Conservation (phyloP, 2,888 invertebrate genomes). For the Epirrhoe alternata region DNA sequence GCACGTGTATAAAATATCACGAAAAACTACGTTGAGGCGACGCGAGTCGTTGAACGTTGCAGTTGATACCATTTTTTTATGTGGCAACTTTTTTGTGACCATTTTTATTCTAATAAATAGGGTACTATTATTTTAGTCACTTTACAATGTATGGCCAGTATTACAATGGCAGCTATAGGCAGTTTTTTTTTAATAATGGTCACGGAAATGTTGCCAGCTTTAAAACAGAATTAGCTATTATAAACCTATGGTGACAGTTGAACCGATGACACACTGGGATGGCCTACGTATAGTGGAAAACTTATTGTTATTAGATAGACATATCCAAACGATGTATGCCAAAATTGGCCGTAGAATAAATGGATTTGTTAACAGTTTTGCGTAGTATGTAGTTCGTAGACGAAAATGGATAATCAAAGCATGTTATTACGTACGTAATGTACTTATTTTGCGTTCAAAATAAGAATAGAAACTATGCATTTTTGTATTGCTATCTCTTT, state of each 20-base stretch:
- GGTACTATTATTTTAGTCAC: constrained; percentile 14
- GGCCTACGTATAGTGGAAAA: constrained; percentile 77
- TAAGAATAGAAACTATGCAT: constrained; percentile 12
- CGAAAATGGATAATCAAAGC: constrained; percentile 62
- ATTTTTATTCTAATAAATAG: constrained; percentile 38
- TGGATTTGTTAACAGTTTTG: constrained; percentile 76
- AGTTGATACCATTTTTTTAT: constrained; percentile 47
- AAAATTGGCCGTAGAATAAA: constrained; percentile 71
- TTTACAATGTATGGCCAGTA: constrained; percentile 22
- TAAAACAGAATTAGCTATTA: constrained; percentile 64
- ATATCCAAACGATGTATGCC: constrained; percentile 69
- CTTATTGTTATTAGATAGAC: constrained; percentile 68
- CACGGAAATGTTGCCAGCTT: constrained; percentile 61
- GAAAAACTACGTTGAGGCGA: constrained; percentile 55
- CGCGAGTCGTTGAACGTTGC: constrained; percentile 44
- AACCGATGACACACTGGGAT: constrained; percentile 49
- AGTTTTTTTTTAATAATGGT: constrained; percentile 54
- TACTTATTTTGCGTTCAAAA: constrained; percentile 59
- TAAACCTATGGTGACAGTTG: constrained; percentile 56
- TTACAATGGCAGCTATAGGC: constrained; percentile 41
- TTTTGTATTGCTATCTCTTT: constrained; percentile 13
- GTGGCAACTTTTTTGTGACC: constrained; percentile 50
- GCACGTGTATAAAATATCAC: constrained; percentile 73
- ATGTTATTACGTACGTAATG: constrained; percentile 75
- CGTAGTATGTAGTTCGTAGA: constrained; percentile 78